A percentile compares a stretch with the other conserved stretches of the same genome.
These are phyloP conservation scores for Ictalurus furcatus DNA, from an alignment of 2,113 vertebrate species.

Conservation along the genomic window DNA sequence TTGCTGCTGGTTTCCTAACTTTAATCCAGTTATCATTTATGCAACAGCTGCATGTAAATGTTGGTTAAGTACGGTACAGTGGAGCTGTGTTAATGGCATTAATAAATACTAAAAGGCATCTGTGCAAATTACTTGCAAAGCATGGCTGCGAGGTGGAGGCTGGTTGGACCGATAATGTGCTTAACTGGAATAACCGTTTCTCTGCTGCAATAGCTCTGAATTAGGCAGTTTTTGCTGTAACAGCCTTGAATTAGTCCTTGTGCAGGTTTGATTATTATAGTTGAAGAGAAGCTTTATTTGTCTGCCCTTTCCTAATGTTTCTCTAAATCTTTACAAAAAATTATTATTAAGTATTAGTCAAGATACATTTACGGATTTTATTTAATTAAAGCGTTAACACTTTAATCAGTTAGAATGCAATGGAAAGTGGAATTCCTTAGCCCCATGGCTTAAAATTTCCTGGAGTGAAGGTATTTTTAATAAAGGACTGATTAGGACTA, in stretches of 20 bases:
- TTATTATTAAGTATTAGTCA: background rate
- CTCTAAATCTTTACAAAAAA: background rate
- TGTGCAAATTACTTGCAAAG: background rate
- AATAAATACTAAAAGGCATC: background rate
- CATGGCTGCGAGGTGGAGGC: background rate
- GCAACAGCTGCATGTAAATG: background rate
- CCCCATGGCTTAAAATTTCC: slow-evolving; percentile 47
- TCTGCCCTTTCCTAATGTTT: background rate
- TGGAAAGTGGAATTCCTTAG: slow-evolving; percentile 30
- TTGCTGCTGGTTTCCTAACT: background rate
- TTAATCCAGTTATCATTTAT: background rate
- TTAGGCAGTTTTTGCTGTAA: background rate
- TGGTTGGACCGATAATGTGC: background rate
- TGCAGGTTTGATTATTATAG: background rate
- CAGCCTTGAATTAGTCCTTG: background rate
- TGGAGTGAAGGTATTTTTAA: slow-evolving; percentile 60
- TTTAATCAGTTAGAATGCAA: background rate
- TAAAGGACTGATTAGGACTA: slow-evolving; percentile 39
- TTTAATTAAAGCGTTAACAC: background rate
- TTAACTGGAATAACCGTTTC: background rate
- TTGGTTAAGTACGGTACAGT: background rate
- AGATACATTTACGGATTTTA: background rate
- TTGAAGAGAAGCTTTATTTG: background rate
- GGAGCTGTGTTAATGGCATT: background rate
- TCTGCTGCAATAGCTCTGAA: background rate